Conservation (phyloP, 2,113 vertebrate genomes). For the Upupa epops region DNA sequence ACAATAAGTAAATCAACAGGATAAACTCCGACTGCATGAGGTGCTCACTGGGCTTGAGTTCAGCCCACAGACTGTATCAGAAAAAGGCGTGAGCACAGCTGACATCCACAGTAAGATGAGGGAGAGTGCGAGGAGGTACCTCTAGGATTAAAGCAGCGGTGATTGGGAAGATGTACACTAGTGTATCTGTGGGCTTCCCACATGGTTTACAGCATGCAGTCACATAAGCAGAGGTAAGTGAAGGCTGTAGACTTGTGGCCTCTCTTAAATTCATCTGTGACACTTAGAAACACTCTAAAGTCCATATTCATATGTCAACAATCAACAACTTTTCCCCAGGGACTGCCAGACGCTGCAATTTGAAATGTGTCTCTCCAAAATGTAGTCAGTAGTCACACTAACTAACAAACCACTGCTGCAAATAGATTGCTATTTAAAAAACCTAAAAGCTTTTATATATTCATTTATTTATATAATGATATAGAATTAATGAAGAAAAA, state of each 20-base stretch:
- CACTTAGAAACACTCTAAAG: not conserved
- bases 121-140: not conserved
- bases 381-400: not conserved
- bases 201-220: not conserved
- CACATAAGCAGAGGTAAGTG: not conserved
- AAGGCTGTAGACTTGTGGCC: not conserved
- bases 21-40: not conserved
- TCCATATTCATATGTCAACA: not conserved
- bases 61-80: rapidly evolving
- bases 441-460: too few species aligned
- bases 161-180: not conserved
- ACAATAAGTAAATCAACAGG: not conserved
- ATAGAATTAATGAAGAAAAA: constrained; percentile 7
- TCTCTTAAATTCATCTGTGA: not conserved
- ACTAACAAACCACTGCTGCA: not conserved
- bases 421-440: not conserved
- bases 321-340: not conserved
- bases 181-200: not conserved
- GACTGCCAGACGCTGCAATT: not conserved
- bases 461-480: too few species aligned
- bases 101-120: not conserved
- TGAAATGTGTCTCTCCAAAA: not conserved
- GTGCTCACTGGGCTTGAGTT: not conserved
- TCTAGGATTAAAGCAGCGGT: not conserved
- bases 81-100: rapidly evolving